A percentile compares a stretch with the other conserved stretches of the same genome.
These are phyloP conservation scores for Lineus longissimus DNA, from an alignment of 1,140 invertebrate genomes.

Conservation along the genomic window DNA sequence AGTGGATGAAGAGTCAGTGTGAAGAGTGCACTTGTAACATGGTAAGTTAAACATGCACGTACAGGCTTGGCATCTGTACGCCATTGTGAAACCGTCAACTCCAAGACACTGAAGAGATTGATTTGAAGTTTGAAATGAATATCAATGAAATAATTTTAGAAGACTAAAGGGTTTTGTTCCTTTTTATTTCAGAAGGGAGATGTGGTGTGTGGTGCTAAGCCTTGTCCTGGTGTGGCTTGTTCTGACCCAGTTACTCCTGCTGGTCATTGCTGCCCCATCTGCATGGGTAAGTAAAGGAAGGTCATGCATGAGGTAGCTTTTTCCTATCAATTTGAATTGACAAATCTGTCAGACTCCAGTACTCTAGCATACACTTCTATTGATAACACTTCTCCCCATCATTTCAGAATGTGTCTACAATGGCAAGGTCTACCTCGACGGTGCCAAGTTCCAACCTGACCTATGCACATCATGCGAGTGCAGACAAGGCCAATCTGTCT, in stretches of 20 bases:
- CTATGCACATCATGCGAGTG: slow-evolving; percentile 32
- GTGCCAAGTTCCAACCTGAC: slow-evolving; percentile 27
- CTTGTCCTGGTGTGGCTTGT: slow-evolving; percentile 35
- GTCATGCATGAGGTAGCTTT: not conserved
- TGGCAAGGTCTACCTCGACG: slow-evolving; percentile 25
- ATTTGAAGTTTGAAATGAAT: too few species aligned
- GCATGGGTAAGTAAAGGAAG: slow-evolving; percentile 28
- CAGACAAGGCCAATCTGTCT: slow-evolving; percentile 32
- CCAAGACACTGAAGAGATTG: too few species aligned
- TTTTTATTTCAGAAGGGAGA: slow-evolving; percentile 35
- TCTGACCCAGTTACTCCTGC: slow-evolving; percentile 31
- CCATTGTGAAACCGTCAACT: too few species aligned
- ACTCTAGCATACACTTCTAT: not conserved
- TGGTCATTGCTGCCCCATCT: slow-evolving; percentile 43
- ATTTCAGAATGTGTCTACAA: slow-evolving; percentile 36
- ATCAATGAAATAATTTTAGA: too few species aligned
- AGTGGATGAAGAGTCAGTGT: slow-evolving; percentile 38
- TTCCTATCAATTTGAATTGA: too few species aligned
- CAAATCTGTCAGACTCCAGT: not conserved
- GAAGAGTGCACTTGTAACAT: slow-evolving; percentile 35
- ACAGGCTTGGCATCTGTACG: too few species aligned
- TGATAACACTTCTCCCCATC: not conserved
- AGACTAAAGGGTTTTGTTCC: too few species aligned
- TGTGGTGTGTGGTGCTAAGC: slow-evolving; percentile 30
- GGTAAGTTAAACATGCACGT: slow-evolving; percentile 24